A percentile compares a stretch with the other conserved stretches of the same genome.
Conservation (phyloP, 2,113 vertebrate genomes). For the Dolichallabes microphthalmus region DNA sequence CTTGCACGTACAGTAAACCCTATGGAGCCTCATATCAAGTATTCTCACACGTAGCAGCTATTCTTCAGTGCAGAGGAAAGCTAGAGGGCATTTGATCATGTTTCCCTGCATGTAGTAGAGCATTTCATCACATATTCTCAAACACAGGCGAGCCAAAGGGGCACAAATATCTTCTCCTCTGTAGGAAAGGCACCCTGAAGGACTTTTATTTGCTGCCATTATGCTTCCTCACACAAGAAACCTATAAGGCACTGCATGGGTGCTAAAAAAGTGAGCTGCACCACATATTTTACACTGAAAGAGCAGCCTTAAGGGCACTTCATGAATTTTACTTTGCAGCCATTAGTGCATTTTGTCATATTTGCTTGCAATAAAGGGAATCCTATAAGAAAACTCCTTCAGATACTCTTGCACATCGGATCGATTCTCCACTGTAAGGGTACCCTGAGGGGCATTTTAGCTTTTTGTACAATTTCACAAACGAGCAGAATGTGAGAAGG, state of each 20-base stretch:
- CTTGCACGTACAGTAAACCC: neutral
- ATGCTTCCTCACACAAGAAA: too few species aligned
- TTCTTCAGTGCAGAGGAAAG: neutral
- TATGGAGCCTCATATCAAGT: neutral
- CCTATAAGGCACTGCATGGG: neutral
- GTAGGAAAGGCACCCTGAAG: too few species aligned
- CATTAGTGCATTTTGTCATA: neutral
- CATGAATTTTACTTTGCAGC: neutral
- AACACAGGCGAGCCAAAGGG: neutral
- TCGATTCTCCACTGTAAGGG: too few species aligned
- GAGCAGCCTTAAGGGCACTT: neutral
- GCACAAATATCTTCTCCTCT: too few species aligned
- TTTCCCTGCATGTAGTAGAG: neutral
- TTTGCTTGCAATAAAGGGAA: neutral
- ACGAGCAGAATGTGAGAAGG: too few species aligned
- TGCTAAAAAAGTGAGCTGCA: neutral
- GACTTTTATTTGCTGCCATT: too few species aligned
- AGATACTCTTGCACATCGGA: too few species aligned
- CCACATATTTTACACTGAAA: neutral
- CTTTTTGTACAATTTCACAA: too few species aligned
- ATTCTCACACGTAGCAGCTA: neutral
- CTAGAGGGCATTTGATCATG: neutral
- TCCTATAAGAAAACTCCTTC: neutral
- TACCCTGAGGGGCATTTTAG: too few species aligned
- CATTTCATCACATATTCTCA: neutral